Evolutionary conservation across 2,113 vertebrate genomes (phyloP).

Genomic region (Varanus komodoensis): DNA sequence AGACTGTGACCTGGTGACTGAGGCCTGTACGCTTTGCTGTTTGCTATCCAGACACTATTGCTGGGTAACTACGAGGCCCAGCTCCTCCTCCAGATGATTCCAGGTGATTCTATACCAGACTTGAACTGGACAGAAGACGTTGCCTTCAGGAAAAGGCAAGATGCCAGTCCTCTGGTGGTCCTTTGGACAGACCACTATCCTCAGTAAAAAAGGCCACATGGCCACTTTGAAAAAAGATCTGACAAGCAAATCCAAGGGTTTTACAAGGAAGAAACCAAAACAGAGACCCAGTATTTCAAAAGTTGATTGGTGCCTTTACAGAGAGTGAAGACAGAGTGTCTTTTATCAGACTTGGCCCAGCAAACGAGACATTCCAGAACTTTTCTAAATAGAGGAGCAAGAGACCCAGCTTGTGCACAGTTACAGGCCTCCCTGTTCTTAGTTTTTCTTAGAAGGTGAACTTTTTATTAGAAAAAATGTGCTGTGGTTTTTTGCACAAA

Average conservation of each 20-base stretch:
- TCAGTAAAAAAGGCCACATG: too few species aligned
- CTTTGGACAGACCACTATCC: too few species aligned
- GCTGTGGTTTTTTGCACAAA: rapidly evolving
- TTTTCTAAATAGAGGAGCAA: background rate
- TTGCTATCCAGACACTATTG: too few species aligned
- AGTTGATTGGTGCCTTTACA: rapidly evolving
- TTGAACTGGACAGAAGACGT: too few species aligned
- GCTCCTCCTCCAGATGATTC: too few species aligned
- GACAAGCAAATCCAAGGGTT: background rate
- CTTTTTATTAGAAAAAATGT: background rate
- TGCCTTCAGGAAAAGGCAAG: too few species aligned
- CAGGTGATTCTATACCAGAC: too few species aligned
- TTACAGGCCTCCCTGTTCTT: too few species aligned
- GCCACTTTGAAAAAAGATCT: background rate
- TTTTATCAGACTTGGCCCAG: conserved; percentile 32
- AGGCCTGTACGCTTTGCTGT: too few species aligned
- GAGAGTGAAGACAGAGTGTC: background rate
- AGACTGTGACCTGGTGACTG: too few species aligned
- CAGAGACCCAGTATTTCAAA: background rate
- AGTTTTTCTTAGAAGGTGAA: rapidly evolving
- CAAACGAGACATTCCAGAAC: background rate
- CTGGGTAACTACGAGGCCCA: too few species aligned
- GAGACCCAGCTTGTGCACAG: background rate
- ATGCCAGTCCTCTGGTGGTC: too few species aligned
- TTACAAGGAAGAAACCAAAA: background rate